Conservation (phyloP, 2,113 vertebrate genomes). For the Odocoileus hemionus region DNA sequence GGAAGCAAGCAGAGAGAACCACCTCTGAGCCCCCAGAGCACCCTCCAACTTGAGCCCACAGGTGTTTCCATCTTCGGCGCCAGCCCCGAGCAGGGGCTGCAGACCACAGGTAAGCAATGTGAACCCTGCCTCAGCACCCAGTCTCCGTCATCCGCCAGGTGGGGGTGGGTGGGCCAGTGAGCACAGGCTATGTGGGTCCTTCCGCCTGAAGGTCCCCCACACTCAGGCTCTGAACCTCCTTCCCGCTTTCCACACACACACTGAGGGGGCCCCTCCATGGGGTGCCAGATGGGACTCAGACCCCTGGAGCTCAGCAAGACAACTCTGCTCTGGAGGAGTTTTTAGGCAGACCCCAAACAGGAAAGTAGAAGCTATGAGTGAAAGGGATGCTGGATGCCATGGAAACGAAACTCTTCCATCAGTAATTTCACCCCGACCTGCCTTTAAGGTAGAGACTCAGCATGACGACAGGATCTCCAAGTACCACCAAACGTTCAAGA, state of each 20-base stretch:
- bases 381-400: not conserved
- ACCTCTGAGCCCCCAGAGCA: not conserved
- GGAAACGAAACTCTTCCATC: not conserved
- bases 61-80: not conserved
- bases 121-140: fast-evolving
- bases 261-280: fast-evolving
- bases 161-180: fast-evolving
- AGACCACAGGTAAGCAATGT: fast-evolving
- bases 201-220: not conserved
- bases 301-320: not conserved
- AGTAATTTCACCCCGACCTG: not conserved
- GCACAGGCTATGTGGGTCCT: not conserved
- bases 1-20: not conserved
- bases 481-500: not conserved
- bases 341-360: not conserved
- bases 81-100: not conserved
- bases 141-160: not conserved
- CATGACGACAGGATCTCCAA: not conserved
- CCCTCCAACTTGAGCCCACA: not conserved
- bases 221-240: too few species aligned
- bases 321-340: too few species aligned
- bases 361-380: not conserved
- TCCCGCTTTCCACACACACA: not conserved
- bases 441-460: not conserved
- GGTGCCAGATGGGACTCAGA: fast-evolving